Evolutionary conservation across 2,797 vertebrate genomes (phyloP), one percentile per base, ranked within the genome.

Genomic region (Phrynocephalus forsythii): DNA sequence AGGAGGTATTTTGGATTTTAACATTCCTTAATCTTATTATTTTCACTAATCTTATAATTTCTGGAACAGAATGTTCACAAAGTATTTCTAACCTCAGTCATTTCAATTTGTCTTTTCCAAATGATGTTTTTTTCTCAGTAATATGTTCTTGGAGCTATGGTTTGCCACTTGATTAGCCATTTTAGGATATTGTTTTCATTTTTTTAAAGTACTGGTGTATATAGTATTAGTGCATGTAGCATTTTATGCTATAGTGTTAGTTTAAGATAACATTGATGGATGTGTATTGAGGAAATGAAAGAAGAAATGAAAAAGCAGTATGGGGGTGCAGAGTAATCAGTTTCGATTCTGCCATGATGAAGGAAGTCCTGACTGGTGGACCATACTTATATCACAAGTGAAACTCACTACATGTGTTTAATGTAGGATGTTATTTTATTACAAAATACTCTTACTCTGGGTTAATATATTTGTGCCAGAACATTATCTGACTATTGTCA

Each of bases 11-110:
- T 2, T 30, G n/a, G 84, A 79, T 87, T 88, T 15, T 83, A 44
- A 33, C 73, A 93, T 88, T 56, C 6, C 38, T 22, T 90, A 1
- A 2, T 67, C 83, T 7, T 82, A 82, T 92, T 89, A 85, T 66
- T 85, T 78, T 85, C 63, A 33, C 26, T 90, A 1, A 2, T 69
- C 86, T 48, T 75, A 75, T 91, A 88, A 1, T 88, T 86, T 91
- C 76, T 60, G 28, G 75, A 91, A 71, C 16, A 79, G 4, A 80
- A 28, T 18, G 52, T 26, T 9, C 28, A 86, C 56, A 68, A 82
- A 90, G 50, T 82, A 3, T 69, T 91, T 82, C 38, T 84, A 69
- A n/a, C 67, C 22, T 71, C 83, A 18, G 72, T 7, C 15, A 24
- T 91, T 90, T 86, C 63, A 90, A 83, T 0, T 3, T 88, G 86